Conservation (phyloP, 2,113 vertebrate species). For the Sorex araneus region DNA sequence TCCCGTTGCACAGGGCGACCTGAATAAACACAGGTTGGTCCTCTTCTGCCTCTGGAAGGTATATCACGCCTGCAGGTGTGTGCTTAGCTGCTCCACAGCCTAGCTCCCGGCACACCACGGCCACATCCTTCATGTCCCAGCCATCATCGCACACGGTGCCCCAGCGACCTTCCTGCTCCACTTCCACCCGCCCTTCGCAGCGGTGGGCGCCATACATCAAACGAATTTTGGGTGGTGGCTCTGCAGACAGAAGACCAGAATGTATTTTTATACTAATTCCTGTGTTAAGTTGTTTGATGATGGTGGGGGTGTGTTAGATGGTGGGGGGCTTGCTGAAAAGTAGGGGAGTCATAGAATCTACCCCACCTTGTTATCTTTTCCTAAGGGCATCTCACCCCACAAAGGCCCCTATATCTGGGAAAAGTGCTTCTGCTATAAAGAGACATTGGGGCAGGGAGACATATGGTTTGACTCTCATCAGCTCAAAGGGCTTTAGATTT, state of each 20-base stretch:
- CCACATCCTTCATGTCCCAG: constrained; percentile 58
- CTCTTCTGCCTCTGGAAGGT: background rate
- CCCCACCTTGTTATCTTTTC: background rate
- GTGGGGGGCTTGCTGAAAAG: background rate
- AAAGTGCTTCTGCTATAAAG: background rate
- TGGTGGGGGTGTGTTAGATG: too few species aligned
- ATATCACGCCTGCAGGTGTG: constrained; percentile 1
- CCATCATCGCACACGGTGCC: constrained; percentile 15
- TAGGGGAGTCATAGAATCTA: too few species aligned
- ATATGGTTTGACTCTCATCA: background rate
- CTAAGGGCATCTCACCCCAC: background rate
- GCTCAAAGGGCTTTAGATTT: background rate
- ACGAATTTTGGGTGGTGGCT: background rate
- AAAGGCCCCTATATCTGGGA: too few species aligned
- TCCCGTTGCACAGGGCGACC: constrained; percentile 6
- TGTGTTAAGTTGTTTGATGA: background rate
- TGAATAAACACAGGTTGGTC: background rate
- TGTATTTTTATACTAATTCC: background rate
- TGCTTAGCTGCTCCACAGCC: constrained; percentile 44
- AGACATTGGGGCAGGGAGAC: too few species aligned
- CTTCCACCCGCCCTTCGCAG: constrained; percentile 36
- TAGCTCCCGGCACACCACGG: constrained; percentile 22
- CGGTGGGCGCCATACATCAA: constrained; percentile 8
- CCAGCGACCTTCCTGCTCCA: constrained; percentile 2
- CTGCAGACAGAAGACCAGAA: constrained; percentile 46